Conservation (phyloP, 2,797 vertebrate genomes). For the Notolabrus celidotus region DNA sequence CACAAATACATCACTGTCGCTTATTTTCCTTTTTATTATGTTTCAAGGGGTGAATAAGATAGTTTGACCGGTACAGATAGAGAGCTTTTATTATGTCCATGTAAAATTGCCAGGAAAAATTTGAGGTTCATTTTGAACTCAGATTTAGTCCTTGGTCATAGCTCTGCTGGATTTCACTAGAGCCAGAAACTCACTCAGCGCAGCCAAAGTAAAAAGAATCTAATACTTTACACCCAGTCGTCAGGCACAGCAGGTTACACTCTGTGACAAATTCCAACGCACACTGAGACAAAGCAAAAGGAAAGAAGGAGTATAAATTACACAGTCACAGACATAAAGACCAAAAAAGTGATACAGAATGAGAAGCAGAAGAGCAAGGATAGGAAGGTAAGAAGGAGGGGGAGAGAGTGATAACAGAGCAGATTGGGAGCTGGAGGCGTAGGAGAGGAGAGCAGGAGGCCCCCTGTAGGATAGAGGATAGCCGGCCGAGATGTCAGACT, state of each 20-base stretch:
- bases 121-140: constrained; percentile 22
- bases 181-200: constrained; percentile 47
- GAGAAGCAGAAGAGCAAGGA: constrained; percentile 15
- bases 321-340: constrained; percentile 42
- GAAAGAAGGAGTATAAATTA: constrained; percentile 44
- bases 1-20: too few species aligned
- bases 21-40: too few species aligned
- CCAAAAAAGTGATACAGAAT: constrained; percentile 26
- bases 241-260: constrained; percentile 57
- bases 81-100: too few species aligned
- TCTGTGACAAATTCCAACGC: constrained; percentile 63
- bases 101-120: constrained; percentile 20
- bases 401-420: constrained; percentile 47
- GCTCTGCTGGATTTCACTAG: constrained; percentile 39
- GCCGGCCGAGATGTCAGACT: constrained; percentile 91
- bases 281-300: constrained; percentile 50
- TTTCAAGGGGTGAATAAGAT: too few species aligned
- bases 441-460: constrained; percentile 64
- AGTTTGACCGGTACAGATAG: too few species aligned
- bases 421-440: constrained; percentile 52
- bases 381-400: constrained; percentile 61
- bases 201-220: constrained; percentile 62
- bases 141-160: constrained; percentile 24
- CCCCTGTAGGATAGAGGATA: constrained; percentile 77
- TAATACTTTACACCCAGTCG: constrained; percentile 64